Percentiles rank a stretch among this genome's conserved stretches.
phyloP scores from a whole-genome alignment of 2,797 vertebrate species.

The Lycodopsis pacificus region DNA sequence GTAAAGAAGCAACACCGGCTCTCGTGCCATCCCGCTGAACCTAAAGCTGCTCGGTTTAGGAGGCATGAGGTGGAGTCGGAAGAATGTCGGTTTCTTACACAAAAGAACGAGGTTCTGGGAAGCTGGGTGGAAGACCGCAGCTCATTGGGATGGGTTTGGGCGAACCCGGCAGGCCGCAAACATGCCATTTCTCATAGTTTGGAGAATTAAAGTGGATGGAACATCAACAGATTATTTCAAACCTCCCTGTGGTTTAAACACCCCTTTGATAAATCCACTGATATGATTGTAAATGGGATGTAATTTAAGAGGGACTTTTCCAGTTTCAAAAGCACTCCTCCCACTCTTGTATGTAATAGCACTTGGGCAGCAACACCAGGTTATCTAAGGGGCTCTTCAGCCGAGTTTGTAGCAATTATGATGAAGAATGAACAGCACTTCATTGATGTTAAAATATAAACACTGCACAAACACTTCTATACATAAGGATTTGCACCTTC shows the following conservation, averaged over 20 bases:
- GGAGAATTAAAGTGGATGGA: constrained; percentile 53
- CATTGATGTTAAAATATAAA: neutral
- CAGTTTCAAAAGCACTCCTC: constrained; percentile 34
- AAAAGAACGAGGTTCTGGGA: constrained; percentile 60
- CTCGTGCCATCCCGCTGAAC: constrained; percentile 25
- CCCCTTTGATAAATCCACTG: constrained; percentile 45
- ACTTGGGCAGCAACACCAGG: neutral
- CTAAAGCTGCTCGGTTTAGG: constrained; percentile 39
- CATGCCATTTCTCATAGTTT: constrained; percentile 43
- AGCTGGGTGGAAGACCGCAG: constrained; percentile 60
- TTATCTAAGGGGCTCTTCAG: neutral
- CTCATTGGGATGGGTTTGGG: constrained; percentile 53
- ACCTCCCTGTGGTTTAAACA: constrained; percentile 50
- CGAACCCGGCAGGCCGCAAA: constrained; percentile 49
- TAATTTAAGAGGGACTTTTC: constrained; percentile 65
- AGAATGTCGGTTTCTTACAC: constrained; percentile 67
- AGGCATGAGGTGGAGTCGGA: constrained; percentile 56
- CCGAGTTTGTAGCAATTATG: neutral
- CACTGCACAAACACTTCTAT: neutral
- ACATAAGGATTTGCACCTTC: neutral
- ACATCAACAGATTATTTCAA: constrained; percentile 74
- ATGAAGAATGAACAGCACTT: neutral
- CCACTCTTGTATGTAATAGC: constrained; percentile 12
- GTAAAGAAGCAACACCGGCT: constrained; percentile 19
- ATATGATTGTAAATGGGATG: constrained; percentile 51